Evolutionary conservation across 2,797 vertebrate genomes (phyloP).

Genomic region (Falco rusticolus): DNA sequence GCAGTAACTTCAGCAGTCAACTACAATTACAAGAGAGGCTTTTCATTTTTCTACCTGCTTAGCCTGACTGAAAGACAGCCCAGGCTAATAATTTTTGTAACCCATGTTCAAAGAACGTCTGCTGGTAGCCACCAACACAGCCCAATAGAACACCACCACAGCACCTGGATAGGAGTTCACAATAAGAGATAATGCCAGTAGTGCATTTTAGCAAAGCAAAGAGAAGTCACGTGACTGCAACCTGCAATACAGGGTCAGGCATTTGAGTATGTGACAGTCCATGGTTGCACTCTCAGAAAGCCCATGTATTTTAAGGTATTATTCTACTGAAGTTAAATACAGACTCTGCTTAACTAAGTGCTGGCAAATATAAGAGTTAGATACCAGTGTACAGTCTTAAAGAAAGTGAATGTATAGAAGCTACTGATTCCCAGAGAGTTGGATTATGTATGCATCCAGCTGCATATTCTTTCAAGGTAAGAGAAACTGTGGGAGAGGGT

Average conservation of each 20-base stretch:
- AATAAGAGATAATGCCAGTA: neutral
- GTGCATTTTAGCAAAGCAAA: neutral
- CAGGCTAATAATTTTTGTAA: neutral
- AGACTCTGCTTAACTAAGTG: neutral
- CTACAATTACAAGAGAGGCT: neutral
- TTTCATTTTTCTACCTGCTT: neutral
- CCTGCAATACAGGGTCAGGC: neutral
- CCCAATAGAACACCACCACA: fast-evolving
- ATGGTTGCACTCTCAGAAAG: neutral
- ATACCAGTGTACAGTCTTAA: neutral
- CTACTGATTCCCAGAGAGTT: neutral
- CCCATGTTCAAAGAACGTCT: neutral
- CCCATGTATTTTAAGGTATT: neutral
- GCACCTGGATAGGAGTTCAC: neutral
- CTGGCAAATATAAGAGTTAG: neutral
- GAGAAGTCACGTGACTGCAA: neutral
- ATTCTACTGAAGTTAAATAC: neutral
- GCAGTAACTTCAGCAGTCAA: neutral
- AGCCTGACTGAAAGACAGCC: neutral
- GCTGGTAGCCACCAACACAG: neutral
- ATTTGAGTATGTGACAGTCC: neutral
- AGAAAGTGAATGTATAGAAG: neutral
- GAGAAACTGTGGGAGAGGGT: neutral
- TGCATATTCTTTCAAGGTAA: neutral
- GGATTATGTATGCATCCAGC: neutral